Evolutionary conservation across 2,797 vertebrate species (phyloP), one percentile per base, ranked within the genome.

Genomic region (Karalla daura): DNA sequence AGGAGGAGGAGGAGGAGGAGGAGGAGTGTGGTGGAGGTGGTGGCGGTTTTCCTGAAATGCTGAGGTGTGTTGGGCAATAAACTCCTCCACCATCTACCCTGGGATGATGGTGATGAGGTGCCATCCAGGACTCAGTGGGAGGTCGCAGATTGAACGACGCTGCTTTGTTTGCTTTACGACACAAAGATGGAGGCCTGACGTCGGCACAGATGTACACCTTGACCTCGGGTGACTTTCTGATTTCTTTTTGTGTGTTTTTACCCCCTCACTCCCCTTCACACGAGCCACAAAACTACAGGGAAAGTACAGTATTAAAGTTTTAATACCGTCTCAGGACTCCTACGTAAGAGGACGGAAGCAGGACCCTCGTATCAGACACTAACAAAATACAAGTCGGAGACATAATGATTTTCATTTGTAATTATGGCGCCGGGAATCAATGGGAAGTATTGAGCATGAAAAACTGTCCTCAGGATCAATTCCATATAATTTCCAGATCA

Each of bases 401-500:
- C 80, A 53, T 83, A 91, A 91, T 82, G 87, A 92, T 89, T 92
- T 90, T 89, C 80, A 84, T 86, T 90, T 83, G 81, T 90, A 93
- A 93, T 91, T 89, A 91, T 89, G 87, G 88, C 83, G 59, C 72
- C 41, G 56, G 61, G 81, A 84, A 91, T 91, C 90, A 88, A 91
- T 92, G 86, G 72, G 68, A 89, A 87, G 83, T 85, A 91, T 89
- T 51, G 90, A 90, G 85, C 87, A 85, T 83, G 90, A 92, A 89
- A 89, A 92, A 92, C 76, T 85, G 84, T 80, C 88, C 87, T 83
- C 83, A 67, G 80, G 86, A 93, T 94, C 92, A 92, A 93, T 93
- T 84, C 81, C 78, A 89, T 84, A 89, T 92, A 89, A 92, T 93
- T 93, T 94, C 86, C 88, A 86, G 73, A 92, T 94, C 91, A 93